These are phyloP conservation scores for Drosophila emarginata DNA, from an alignment of 2,888 invertebrate species.

Conservation along the genomic window DNA sequence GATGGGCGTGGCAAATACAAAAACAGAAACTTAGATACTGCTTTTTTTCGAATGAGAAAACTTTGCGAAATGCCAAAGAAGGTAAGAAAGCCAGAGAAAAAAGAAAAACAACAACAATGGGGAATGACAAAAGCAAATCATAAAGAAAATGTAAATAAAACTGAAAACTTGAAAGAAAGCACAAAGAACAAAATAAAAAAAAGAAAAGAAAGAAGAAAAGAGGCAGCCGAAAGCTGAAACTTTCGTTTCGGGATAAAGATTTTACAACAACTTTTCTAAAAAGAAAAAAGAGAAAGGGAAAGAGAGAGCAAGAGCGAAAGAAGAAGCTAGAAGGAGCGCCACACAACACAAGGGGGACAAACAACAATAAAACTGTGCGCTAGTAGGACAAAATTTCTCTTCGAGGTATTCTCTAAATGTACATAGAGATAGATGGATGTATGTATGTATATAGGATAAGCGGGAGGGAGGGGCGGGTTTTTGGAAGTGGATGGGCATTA, in stretches of 20 bases:
- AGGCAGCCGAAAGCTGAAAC: constrained; percentile 8
- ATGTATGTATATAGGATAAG: not conserved
- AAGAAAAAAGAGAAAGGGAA: not conserved
- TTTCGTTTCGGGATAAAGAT: constrained; percentile 7
- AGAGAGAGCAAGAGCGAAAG: not conserved
- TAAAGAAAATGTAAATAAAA: constrained; percentile 16
- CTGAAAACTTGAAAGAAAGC: constrained; percentile 7
- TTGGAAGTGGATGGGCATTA: not conserved
- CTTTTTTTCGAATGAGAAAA: constrained; percentile 5
- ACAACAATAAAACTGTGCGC: constrained; percentile 12
- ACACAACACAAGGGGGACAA: constrained; percentile 2
- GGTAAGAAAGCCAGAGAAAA: not conserved
- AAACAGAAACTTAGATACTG: constrained; percentile 18
- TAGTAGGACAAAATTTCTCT: constrained; percentile 1
- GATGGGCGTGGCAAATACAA: constrained; percentile 34
- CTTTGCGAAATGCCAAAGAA: not conserved
- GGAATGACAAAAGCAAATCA: constrained; percentile 8
- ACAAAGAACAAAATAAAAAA: constrained; percentile 7
- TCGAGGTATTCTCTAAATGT: constrained; percentile 11
- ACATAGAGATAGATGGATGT: not conserved
- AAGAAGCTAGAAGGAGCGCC: constrained; percentile 15
- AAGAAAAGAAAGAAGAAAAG: not conserved
- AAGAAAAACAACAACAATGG: not conserved
- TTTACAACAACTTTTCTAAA: constrained; percentile 10
- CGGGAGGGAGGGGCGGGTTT: no score